Evolutionary conservation across 2,113 vertebrate genomes (phyloP).

Genomic region (Leptobrachium ailaonicum): DNA sequence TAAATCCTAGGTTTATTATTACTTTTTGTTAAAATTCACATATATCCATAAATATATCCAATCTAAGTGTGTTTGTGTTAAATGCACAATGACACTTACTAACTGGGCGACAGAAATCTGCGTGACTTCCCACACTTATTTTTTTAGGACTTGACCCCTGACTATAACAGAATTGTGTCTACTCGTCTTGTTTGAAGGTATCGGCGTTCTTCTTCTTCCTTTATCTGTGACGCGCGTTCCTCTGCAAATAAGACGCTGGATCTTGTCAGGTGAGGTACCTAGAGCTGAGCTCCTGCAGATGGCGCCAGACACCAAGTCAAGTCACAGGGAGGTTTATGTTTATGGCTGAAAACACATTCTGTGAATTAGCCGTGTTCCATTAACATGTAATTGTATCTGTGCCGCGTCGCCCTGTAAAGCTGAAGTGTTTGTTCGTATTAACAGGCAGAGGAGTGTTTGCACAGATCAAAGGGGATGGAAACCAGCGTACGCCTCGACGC

Average conservation of each 20-base stretch:
- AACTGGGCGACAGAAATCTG: no score
- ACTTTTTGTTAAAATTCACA: no score
- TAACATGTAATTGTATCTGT: constrained; percentile 34
- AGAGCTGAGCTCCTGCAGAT: constrained; percentile 11
- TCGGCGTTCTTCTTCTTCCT: constrained; percentile 21
- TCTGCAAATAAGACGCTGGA: background rate
- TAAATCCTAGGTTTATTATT: no score
- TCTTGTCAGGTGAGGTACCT: background rate
- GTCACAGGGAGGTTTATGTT: background rate
- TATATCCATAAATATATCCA: no score
- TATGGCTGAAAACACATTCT: constrained; percentile 15
- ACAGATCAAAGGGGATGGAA: no score
- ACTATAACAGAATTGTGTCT: constrained; percentile 9
- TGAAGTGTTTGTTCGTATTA: constrained; percentile 26
- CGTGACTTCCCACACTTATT: background rate
- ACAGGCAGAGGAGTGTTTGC: background rate
- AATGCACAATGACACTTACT: no score
- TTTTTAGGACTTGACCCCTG: no score
- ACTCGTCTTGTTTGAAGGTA: constrained; percentile 11
- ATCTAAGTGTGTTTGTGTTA: no score
- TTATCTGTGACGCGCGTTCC: constrained; percentile 1
- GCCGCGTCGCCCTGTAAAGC: background rate
- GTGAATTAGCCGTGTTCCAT: constrained; percentile 31
- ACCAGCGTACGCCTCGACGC: no score
- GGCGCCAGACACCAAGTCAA: constrained; percentile 21